Evolutionary conservation across 2,797 vertebrate species (phyloP).

Genomic region (Tokudaia tokunoshimensis): DNA sequence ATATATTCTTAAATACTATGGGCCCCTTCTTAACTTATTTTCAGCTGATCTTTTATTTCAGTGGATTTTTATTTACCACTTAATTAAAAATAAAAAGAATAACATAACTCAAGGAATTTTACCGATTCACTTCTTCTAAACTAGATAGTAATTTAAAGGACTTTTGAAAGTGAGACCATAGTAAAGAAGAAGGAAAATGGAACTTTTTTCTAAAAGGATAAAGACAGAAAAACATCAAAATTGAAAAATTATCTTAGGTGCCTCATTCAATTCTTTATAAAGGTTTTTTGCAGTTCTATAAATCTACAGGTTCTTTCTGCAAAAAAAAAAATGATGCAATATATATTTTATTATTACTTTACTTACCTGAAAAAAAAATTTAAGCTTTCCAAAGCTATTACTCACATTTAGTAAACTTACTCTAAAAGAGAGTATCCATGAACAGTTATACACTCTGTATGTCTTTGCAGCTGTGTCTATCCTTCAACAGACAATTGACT

Average conservation of each 20-base stretch:
- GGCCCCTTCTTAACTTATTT: neutral
- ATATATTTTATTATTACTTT: neutral
- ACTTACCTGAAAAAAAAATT: neutral
- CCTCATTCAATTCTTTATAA: neutral
- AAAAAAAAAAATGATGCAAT: neutral
- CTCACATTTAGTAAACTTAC: constrained; percentile 16
- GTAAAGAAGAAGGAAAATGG: neutral
- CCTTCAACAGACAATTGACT: constrained; percentile 48
- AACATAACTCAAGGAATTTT: neutral
- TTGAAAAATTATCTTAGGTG: neutral
- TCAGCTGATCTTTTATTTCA: neutral
- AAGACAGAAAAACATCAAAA: neutral
- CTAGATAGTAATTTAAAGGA: neutral
- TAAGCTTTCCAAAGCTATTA: neutral
- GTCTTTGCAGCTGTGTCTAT: neutral
- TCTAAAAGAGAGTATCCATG: neutral
- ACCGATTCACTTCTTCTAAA: neutral
- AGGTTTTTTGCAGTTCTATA: neutral
- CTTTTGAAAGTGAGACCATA: neutral
- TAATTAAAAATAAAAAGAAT: neutral
- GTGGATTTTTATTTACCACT: neutral
- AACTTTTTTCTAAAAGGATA: neutral
- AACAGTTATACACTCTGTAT: neutral
- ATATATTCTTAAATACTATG: neutral
- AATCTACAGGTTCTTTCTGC: neutral